phyloP scores from a whole-genome alignment of 1,140 invertebrate genomes.

The Saccostrea echinata region DNA sequence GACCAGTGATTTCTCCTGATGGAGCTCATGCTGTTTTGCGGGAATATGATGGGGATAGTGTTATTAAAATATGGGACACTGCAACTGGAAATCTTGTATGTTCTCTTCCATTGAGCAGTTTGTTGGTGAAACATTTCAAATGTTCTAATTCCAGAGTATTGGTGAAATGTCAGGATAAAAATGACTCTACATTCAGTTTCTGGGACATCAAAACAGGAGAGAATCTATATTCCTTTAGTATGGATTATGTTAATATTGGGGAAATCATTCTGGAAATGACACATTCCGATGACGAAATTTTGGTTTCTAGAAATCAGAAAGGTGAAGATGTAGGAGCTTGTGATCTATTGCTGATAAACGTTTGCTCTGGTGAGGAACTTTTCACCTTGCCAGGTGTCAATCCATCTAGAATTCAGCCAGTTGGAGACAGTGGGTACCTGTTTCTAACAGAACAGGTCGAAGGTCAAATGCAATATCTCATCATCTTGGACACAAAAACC shows the following conservation, averaged over 20 bases:
- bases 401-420: conserved; percentile 24
- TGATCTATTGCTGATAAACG: conserved; percentile 55
- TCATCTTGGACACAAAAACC: conserved; percentile 15
- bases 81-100: conserved; percentile 45
- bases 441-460: background rate
- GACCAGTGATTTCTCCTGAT: conserved; percentile 58
- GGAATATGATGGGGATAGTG: conserved; percentile 56
- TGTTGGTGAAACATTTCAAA: conserved; percentile 58
- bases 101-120: conserved; percentile 53
- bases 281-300: conserved; percentile 41
- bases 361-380: conserved; percentile 51
- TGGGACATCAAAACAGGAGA: conserved; percentile 53
- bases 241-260: conserved; percentile 51
- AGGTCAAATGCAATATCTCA: background rate
- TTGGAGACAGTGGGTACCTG: background rate
- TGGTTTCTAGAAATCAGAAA: conserved; percentile 40
- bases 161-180: conserved; percentile 21
- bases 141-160: conserved; percentile 42
- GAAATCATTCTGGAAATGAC: conserved; percentile 53
- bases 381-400: conserved; percentile 28
- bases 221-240: conserved; percentile 44
- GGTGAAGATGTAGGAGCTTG: conserved; percentile 41
- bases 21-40: conserved; percentile 62
- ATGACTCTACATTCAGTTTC: conserved; percentile 15
- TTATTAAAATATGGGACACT: conserved; percentile 61